Conservation (phyloP, 2,888 invertebrate genomes). For the Timema podura region DNA sequence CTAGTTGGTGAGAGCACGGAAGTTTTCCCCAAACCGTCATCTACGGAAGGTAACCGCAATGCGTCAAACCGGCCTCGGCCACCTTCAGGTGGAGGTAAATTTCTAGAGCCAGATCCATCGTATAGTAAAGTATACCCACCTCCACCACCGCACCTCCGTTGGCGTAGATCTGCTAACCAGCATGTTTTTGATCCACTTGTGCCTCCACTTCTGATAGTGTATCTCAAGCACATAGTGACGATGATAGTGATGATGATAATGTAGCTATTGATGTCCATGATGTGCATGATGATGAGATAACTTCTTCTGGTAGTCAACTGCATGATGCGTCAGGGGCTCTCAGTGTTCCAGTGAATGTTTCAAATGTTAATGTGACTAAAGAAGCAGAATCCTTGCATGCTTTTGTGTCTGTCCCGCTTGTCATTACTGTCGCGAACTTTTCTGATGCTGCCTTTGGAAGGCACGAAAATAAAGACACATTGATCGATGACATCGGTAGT, state of each 20-base stretch:
- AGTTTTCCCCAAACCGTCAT: constrained; percentile 63
- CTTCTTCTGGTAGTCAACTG: constrained; percentile 18
- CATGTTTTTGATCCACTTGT: constrained; percentile 43
- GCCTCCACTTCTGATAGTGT: constrained; percentile 18
- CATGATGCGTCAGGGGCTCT: constrained; percentile 12
- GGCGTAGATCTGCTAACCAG: constrained; percentile 66
- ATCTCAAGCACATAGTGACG: constrained; percentile 7
- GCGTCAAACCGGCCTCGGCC: constrained; percentile 64
- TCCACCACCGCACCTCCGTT: constrained; percentile 55
- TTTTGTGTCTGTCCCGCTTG: constrained; percentile 30
- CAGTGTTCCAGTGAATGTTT: constrained; percentile 10
- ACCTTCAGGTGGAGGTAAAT: constrained; percentile 53
- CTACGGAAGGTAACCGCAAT: constrained; percentile 62
- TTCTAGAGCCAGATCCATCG: constrained; percentile 13
- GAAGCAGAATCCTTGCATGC: constrained; percentile 26
- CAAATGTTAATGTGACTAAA: background rate
- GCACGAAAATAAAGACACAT: constrained; percentile 39
- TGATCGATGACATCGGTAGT: constrained; percentile 14
- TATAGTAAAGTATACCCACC: constrained; percentile 38
- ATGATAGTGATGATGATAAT: constrained; percentile 24
- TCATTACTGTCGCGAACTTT: constrained; percentile 22
- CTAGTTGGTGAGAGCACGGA: constrained; percentile 75
- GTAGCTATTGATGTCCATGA: constrained; percentile 30
- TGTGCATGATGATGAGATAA: constrained; percentile 29
- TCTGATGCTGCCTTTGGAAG: constrained; percentile 36